phyloP scores from a whole-genome alignment of 2,797 vertebrate species.

The Tinamus major region DNA sequence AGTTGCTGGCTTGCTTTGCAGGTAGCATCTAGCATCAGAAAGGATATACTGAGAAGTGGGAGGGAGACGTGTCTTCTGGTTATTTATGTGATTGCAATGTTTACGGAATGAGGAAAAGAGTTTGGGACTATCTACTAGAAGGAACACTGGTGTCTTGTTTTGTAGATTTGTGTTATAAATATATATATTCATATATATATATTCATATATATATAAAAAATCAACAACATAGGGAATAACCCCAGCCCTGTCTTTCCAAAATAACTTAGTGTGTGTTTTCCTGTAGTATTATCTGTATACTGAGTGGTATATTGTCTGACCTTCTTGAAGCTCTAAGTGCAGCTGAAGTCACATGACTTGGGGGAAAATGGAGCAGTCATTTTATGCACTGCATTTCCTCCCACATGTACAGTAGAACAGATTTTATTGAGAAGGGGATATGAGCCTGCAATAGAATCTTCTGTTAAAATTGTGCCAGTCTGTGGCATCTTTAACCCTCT shows the following conservation, averaged over 20 bases:
- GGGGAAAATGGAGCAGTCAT: neutral
- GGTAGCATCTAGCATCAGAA: neutral
- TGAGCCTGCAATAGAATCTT: neutral
- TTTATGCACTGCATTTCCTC: neutral
- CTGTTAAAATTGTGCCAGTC: neutral
- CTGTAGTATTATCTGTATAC: neutral
- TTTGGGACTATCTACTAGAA: neutral
- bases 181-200: no score
- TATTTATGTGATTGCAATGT: neutral
- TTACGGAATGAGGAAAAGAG: neutral
- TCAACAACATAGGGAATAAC: neutral
- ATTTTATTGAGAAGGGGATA: neutral
- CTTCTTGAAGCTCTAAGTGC: neutral
- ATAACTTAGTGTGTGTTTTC: neutral
- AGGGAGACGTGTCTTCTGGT: neutral
- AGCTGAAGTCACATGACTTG: neutral
- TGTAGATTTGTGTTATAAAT: no score
- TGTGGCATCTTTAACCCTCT: neutral
- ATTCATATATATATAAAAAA: neutral
- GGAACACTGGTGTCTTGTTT: neutral
- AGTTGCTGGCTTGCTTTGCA: conserved; percentile 3
- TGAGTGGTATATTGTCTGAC: neutral
- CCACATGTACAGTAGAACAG: neutral
- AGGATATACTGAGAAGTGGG: neutral
- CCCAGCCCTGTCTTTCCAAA: neutral